phyloP scores from a whole-genome alignment of 2,113 vertebrate species.

The Ibidorhyncha struthersii region DNA sequence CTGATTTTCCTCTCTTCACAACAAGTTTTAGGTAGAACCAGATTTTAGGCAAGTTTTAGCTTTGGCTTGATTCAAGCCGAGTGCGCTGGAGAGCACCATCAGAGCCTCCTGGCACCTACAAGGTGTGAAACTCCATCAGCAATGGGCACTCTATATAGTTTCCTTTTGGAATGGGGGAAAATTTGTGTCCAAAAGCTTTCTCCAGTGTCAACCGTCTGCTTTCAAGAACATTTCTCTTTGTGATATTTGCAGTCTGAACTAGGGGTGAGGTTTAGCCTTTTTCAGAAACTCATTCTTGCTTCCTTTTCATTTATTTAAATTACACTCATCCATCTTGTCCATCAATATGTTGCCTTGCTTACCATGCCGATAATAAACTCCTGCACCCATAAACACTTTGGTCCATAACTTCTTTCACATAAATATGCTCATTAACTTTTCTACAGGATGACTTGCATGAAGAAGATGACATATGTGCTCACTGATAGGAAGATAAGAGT shows the following conservation, averaged over 20 bases:
- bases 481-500: slow-evolving; percentile 13
- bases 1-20: not conserved
- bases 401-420: not conserved
- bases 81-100: not conserved
- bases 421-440: slow-evolving; percentile 6
- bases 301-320: slow-evolving; percentile 14
- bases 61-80: not conserved
- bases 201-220: not conserved
- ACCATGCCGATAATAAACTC: not conserved
- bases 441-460: not conserved
- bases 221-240: not conserved
- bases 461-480: not conserved
- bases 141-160: not conserved
- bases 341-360: not conserved
- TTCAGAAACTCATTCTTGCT: not conserved
- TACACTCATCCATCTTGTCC: not conserved
- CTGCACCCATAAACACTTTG: not conserved
- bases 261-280: not conserved
- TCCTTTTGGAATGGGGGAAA: not conserved
- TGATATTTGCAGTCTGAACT: not conserved
- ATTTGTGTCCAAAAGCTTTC: not conserved
- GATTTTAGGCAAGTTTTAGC: not conserved
- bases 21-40: not conserved
- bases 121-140: not conserved
- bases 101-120: not conserved